Evolutionary conservation across 2,888 invertebrate species (phyloP).

Genomic region (Athripsodes cinereus): DNA sequence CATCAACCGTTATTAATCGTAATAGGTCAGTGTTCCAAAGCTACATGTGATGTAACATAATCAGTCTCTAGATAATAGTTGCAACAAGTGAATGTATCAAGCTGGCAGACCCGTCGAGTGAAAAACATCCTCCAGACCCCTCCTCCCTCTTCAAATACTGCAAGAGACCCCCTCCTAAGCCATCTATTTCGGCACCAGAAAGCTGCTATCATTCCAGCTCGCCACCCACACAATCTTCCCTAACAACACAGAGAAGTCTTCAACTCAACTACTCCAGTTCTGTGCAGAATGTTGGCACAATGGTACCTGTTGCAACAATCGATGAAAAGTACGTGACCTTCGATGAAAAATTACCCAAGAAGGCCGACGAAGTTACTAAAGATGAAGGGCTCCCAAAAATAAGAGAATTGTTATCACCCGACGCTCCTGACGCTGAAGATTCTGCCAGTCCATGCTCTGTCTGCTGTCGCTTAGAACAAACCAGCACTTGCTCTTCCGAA

Average conservation of each 20-base stretch:
- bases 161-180: slow-evolving; percentile 11
- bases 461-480: slow-evolving; percentile 19
- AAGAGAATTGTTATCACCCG: not conserved
- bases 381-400: not conserved
- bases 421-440: slow-evolving; percentile 15
- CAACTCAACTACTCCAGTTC: slow-evolving; percentile 15
- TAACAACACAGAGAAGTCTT: slow-evolving; percentile 49
- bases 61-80: not conserved
- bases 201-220: slow-evolving; percentile 36
- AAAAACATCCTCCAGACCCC: slow-evolving; percentile 32
- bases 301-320: slow-evolving; percentile 3
- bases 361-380: not conserved
- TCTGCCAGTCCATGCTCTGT: slow-evolving; percentile 19
- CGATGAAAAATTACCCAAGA: not conserved
- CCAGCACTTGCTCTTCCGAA: slow-evolving; percentile 32
- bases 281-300: slow-evolving; percentile 46
- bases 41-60: not conserved
- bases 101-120: slow-evolving; percentile 24
- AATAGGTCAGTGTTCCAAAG: too few species aligned
- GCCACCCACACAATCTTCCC: slow-evolving; percentile 31
- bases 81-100: slow-evolving; percentile 18
- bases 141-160: slow-evolving; percentile 29
- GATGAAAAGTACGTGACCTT: slow-evolving; percentile 15
- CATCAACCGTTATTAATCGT: too few species aligned
- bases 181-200: slow-evolving; percentile 30